Percentiles rank a stretch among this genome's conserved stretches.
Conservation (phyloP, 2,113 vertebrate genomes). For the Hippocampus comes region DNA sequence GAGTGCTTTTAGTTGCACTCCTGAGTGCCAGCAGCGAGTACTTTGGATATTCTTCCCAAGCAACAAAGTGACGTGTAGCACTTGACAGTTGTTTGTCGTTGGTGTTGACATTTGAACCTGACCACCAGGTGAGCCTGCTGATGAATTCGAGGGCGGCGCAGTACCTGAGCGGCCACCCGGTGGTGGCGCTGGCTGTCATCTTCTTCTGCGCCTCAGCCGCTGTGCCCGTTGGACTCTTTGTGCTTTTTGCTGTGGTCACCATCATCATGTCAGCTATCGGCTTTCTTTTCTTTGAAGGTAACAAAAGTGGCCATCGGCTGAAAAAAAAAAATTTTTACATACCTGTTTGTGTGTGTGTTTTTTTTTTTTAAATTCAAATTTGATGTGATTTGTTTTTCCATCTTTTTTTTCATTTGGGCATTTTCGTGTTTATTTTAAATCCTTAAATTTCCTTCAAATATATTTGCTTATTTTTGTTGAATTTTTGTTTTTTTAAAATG, state of each 20-base stretch:
- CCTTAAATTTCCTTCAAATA: no score
- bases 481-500: no score
- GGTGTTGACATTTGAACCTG: no score
- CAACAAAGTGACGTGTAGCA: neutral
- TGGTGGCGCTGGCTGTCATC: slow-evolving; percentile 74
- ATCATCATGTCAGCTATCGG: slow-evolving; percentile 71
- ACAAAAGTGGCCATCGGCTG: neutral
- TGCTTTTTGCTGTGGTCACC: slow-evolving; percentile 76
- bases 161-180: slow-evolving; percentile 81
- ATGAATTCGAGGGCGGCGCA: slow-evolving; percentile 76
- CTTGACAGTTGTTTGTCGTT: neutral
- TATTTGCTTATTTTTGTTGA: no score
- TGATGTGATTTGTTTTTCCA: no score
- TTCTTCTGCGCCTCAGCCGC: slow-evolving; percentile 75
- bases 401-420: no score
- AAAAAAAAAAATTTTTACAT: no score
- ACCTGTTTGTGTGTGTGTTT: neutral
- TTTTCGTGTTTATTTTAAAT: no score
- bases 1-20: no score
- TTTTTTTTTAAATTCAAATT: neutral
- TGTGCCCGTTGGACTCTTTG: slow-evolving; percentile 80
- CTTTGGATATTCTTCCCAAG: neutral
- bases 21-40: no score
- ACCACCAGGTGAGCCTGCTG: slow-evolving; percentile 74
- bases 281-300: slow-evolving; percentile 85